Evolutionary conservation across 2,797 vertebrate genomes (phyloP).

Genomic region (Balearica regulorum): DNA sequence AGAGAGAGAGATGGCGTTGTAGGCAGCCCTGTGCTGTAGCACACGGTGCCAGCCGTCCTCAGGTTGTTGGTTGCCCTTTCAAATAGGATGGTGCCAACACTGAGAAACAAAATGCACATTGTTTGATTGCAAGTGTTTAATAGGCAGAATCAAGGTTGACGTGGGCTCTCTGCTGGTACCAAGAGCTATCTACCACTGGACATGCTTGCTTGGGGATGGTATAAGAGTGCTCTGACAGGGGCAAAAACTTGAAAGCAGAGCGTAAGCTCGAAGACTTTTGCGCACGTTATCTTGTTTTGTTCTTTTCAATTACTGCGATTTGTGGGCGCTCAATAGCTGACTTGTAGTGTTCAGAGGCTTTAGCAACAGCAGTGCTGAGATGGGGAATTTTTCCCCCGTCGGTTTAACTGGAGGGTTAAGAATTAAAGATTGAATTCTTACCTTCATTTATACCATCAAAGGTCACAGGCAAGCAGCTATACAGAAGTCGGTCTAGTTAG

Average conservation of each 20-base stretch:
- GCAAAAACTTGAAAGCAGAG: neutral
- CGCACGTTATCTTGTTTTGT: neutral
- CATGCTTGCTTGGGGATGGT: neutral
- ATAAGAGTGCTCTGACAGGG: neutral
- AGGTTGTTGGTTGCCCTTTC: neutral
- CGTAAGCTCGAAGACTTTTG: fast-evolving
- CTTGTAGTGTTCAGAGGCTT: neutral
- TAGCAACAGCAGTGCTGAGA: neutral
- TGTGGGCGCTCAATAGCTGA: neutral
- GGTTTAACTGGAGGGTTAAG: neutral
- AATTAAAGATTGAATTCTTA: neutral
- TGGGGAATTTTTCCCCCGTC: fast-evolving
- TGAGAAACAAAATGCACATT: fast-evolving
- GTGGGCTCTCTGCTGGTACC: neutral
- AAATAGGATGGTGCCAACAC: neutral
- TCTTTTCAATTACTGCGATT: fast-evolving
- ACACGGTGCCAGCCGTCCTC: neutral
- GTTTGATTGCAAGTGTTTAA: neutral
- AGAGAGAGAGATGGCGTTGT: neutral
- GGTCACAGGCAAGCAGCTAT: neutral
- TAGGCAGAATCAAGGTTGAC: neutral
- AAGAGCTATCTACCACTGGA: fast-evolving
- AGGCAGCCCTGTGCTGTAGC: neutral
- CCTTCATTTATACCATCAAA: neutral
- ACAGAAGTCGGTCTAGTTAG: neutral